Base-by-base conservation (phyloP, 2,797 vertebrate genomes). In the Netta rufina region DNA sequence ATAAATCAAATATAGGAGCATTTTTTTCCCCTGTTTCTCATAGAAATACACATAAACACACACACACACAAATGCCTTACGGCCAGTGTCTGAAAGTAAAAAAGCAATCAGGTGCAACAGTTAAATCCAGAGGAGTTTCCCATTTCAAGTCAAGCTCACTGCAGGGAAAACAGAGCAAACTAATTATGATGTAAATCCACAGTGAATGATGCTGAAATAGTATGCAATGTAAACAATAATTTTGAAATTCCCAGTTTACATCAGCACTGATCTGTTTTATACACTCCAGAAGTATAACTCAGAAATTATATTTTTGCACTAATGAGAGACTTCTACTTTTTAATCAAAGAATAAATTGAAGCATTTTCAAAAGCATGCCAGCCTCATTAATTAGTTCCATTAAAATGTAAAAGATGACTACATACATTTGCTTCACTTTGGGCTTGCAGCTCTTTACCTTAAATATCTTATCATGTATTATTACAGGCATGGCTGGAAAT, bases 341-440 rank as follows among this genome's bases (percentile, higher is more conserved):
- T 94, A 95, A 96, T 94, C 94, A 95, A 95, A 89, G 93, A 96
- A 93, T 95, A 95, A 96, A 96, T 96, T 80, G 90, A 91, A 91
- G 56, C 81, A 93, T 72, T 96, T 95, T 94, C 91, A 95, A 93
- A 96, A 83, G 86, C 90, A 91, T 41, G 84, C 90, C 91, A 96
- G 84, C 67, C 93, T 96, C 92, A 96, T 96, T 97, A 96, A 96
- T 96, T 95, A 95, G 86, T 87, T 93, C 84, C 79, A 95, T 95
- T 95, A 97, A 97, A 96, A 94, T 93, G 94, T 95, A 95, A 92
- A 92, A 95, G 67, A 94, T 67, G 86, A 94, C 69, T 56, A 90
- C 81, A 87, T 91, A 90, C 38, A 94, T 85, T 95, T 95, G 88
- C 78, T n/a, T 95, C 78, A 85, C 39, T 96, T 95, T 57, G 56